These are phyloP conservation scores for Atrina japonica DNA, from an alignment of 2,888 invertebrate genomes.

Conservation along the genomic window DNA sequence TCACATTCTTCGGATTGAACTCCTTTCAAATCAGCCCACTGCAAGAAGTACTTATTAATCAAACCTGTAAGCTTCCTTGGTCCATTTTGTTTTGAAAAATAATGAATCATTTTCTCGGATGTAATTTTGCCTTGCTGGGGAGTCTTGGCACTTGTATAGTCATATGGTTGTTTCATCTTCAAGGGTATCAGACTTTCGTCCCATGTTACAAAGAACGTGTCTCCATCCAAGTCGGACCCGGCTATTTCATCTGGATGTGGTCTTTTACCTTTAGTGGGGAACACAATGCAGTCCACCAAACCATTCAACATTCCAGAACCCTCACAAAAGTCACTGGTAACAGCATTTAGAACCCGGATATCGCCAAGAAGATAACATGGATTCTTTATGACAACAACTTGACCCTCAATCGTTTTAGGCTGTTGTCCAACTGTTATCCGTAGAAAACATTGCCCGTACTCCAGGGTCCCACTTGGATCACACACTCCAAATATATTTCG, in stretches of 20 bases:
- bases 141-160: constrained; percentile 38
- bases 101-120: constrained; percentile 74
- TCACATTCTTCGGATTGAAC: constrained; percentile 63
- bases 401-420: constrained; percentile 54
- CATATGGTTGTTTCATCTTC: constrained; percentile 34
- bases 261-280: constrained; percentile 77
- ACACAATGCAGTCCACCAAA: constrained; percentile 80
- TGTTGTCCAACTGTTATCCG: constrained; percentile 32
- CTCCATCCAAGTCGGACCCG: constrained; percentile 81
- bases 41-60: constrained; percentile 40
- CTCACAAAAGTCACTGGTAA: constrained; percentile 51
- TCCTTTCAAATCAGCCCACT: constrained; percentile 64
- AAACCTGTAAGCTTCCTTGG: constrained; percentile 69
- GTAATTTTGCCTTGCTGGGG: constrained; percentile 28
- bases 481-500: constrained; percentile 64
- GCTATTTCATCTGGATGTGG: constrained; percentile 81
- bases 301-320: constrained; percentile 55
- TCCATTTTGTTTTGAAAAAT: constrained; percentile 76
- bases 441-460: constrained; percentile 75
- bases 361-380: constrained; percentile 81
- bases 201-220: constrained; percentile 80
- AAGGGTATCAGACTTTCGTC: constrained; percentile 68
- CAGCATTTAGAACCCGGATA: constrained; percentile 73
- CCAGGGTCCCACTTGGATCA: constrained; percentile 74
- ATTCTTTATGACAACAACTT: constrained; percentile 80